These are phyloP conservation scores for Eretmodus cyanostictus DNA, from an alignment of 2,113 vertebrate genomes.

Conservation along the genomic window DNA sequence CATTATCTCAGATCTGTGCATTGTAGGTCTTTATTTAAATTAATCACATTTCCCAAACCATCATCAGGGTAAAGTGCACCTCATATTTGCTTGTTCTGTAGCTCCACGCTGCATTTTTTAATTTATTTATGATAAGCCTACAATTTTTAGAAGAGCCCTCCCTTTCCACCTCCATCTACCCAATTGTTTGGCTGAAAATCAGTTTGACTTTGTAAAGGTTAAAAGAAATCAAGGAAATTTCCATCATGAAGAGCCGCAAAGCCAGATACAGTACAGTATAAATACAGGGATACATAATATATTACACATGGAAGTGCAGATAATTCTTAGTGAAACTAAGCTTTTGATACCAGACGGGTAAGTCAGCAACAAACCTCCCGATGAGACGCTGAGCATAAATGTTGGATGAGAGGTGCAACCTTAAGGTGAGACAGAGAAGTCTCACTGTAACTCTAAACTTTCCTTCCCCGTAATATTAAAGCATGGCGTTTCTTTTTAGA, in stretches of 20 bases:
- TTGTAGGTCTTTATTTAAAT: neutral
- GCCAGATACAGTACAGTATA: neutral
- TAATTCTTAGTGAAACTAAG: neutral
- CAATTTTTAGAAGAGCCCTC: neutral
- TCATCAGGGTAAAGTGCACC: neutral
- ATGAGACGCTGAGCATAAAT: neutral
- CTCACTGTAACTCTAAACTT: neutral
- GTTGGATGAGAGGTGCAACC: neutral
- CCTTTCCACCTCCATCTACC: neutral
- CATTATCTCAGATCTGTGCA: neutral
- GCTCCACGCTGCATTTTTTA: neutral
- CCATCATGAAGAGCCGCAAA: neutral
- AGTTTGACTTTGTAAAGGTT: neutral
- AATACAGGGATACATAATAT: neutral
- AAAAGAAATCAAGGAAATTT: neutral
- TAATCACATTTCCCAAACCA: neutral
- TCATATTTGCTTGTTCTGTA: neutral
- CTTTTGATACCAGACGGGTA: neutral
- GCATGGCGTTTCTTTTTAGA: neutral
- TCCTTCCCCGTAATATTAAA: neutral
- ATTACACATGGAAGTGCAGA: neutral
- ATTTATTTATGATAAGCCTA: neutral
- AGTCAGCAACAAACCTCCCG: neutral
- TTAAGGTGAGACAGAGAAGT: neutral
- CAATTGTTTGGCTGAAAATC: neutral